Conservation (phyloP, 2,797 vertebrate species). For the Sebastiscus albofasciatus region DNA sequence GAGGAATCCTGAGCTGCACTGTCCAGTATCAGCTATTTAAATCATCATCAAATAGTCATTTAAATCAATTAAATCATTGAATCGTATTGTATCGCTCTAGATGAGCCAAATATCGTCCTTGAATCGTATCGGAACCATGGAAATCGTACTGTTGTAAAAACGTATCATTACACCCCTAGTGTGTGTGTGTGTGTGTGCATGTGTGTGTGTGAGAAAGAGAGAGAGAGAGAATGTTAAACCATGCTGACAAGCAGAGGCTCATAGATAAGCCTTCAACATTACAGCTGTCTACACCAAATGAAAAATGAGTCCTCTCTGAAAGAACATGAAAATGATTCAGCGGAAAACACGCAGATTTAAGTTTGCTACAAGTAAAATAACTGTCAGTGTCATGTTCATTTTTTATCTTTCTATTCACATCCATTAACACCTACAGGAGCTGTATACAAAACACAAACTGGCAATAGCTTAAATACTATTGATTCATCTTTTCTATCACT, state of each 20-base stretch:
- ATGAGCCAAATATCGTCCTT: too few relatives aligned
- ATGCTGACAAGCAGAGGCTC: conserved; percentile 33
- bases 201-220: not conserved
- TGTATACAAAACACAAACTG: not conserved
- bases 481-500: not conserved
- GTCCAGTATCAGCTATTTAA: too few relatives aligned
- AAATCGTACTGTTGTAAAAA: too few relatives aligned
- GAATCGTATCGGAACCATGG: too few relatives aligned
- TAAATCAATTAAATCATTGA: too few relatives aligned
- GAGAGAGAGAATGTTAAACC: not conserved
- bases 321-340: not conserved
- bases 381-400: not conserved
- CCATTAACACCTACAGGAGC: not conserved
- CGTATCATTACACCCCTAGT: too few relatives aligned
- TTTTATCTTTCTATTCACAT: not conserved
- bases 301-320: conserved; percentile 9
- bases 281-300: conserved; percentile 41
- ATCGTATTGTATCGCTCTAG: too few relatives aligned
- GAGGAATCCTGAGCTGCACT: too few relatives aligned
- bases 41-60: too few relatives aligned
- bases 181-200: too few relatives aligned
- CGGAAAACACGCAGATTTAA: not conserved
- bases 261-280: not conserved
- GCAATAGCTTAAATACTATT: not conserved
- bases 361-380: not conserved